Percentiles rank a stretch among this genome's conserved stretches.
These are phyloP conservation scores for Ganaspis brasiliensis DNA, from an alignment of 2,888 invertebrate species.

Conservation along the genomic window DNA sequence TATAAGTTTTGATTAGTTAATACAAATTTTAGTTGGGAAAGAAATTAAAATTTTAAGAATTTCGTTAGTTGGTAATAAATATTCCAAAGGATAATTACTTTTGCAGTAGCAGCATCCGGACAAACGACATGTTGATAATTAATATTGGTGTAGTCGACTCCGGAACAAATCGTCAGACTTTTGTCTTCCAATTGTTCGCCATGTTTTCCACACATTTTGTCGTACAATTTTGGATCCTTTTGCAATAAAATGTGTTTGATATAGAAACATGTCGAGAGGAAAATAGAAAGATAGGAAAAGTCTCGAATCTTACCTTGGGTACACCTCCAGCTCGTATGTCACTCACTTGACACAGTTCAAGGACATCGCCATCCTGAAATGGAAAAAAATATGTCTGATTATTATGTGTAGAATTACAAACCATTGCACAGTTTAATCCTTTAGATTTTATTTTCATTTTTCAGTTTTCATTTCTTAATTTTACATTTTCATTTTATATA, in stretches of 20 bases:
- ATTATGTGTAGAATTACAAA: not conserved
- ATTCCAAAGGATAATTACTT: no score
- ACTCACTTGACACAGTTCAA: slow-evolving; percentile 99
- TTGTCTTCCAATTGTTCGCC: slow-evolving; percentile 93
- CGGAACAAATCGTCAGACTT: slow-evolving; percentile 98
- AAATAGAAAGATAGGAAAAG: not conserved
- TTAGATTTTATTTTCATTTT: no score
- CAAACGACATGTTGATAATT: slow-evolving; percentile 98
- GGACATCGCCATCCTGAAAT: slow-evolving; percentile 96
- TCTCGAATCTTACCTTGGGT: slow-evolving; percentile 88
- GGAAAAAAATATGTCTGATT: not conserved
- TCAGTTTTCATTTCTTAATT: not conserved
- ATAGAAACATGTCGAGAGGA: not conserved
- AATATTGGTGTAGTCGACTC: slow-evolving; percentile 99
- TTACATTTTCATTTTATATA: no score
- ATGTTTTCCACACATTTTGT: slow-evolving; percentile 90
- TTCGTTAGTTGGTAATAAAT: no score
- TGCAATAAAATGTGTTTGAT: not conserved
- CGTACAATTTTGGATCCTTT: slow-evolving; percentile 91
- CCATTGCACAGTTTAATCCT: no score
- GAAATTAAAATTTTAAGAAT: no score
- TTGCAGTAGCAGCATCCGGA: slow-evolving; percentile 95
- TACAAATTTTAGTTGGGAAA: no score
- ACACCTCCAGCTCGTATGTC: slow-evolving; percentile 96
- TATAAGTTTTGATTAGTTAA: no score